These are phyloP conservation scores for Hippopotamyrus pictus DNA, from an alignment of 2,797 vertebrate species.

Conservation along the genomic window DNA sequence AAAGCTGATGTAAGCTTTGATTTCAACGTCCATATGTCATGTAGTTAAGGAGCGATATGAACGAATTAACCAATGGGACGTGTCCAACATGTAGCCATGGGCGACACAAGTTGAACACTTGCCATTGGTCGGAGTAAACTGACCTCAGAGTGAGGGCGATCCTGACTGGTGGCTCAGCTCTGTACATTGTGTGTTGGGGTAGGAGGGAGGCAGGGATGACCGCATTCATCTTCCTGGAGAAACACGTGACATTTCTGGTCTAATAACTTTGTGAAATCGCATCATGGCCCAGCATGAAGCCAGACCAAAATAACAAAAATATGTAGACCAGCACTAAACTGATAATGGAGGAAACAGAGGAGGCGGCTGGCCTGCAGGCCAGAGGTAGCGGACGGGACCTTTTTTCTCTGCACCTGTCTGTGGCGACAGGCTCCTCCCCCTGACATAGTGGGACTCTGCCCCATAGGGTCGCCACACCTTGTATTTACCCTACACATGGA, in stretches of 20 bases:
- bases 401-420: not conserved
- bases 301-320: slow-evolving; percentile 52
- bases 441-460: not conserved
- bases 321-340: slow-evolving; percentile 56
- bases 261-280: slow-evolving; percentile 47
- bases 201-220: slow-evolving; percentile 15
- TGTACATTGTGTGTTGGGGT: not conserved
- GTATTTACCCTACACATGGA: slow-evolving; percentile 6
- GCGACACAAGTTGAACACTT: not conserved
- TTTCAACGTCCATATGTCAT: not conserved
- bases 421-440: slow-evolving; percentile 19
- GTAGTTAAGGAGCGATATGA: not conserved
- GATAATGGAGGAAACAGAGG: slow-evolving; percentile 51
- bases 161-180: not conserved
- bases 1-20: not conserved
- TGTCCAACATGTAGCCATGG: not conserved
- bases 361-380: not conserved
- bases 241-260: slow-evolving; percentile 50
- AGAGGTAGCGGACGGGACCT: slow-evolving; percentile 30
- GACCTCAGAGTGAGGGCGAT: not conserved
- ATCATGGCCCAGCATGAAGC: slow-evolving; percentile 45
- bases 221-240: slow-evolving; percentile 26
- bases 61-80: not conserved
- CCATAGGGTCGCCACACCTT: not conserved
- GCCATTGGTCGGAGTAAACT: not conserved